A percentile compares a stretch with the other conserved stretches of the same genome.
Evolutionary conservation across 2,797 vertebrate species (phyloP).

Genomic region (Artibeus lituratus): DNA sequence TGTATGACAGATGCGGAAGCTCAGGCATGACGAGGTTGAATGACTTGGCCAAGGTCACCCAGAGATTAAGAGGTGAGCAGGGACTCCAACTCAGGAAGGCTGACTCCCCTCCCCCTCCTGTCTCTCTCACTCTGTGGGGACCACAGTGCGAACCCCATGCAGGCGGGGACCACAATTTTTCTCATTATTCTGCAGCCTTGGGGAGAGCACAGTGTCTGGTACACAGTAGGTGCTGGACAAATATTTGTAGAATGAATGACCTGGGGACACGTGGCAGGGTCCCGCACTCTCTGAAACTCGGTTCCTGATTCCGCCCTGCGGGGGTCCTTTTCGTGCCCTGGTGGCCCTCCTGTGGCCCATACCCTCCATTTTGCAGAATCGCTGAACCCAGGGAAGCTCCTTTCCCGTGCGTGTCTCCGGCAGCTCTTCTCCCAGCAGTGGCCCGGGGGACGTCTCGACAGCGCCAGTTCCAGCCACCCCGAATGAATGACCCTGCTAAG

Average conservation of each 20-base stretch:
- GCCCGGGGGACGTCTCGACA: slow-evolving; percentile 74
- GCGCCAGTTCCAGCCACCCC: slow-evolving; percentile 74
- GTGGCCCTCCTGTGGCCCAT: not conserved
- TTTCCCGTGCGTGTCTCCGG: accelerated
- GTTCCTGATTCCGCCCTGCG: not conserved
- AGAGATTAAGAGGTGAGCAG: not conserved
- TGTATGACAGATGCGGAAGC: not conserved
- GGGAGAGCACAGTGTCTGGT: not conserved
- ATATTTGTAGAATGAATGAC: not conserved
- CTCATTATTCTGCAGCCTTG: not conserved
- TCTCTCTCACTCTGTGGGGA: not conserved
- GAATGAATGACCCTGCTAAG: slow-evolving; percentile 84
- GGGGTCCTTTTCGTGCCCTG: not conserved
- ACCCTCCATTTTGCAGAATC: not conserved
- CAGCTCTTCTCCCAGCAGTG: slow-evolving; percentile 52
- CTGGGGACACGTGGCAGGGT: not conserved
- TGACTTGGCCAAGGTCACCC: not conserved
- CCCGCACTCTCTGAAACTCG: not conserved
- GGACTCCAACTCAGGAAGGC: not conserved
- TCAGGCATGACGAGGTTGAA: not conserved
- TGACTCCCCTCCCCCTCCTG: not conserved
- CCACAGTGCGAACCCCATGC: not conserved
- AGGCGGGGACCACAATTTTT: not conserved
- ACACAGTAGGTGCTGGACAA: not conserved
- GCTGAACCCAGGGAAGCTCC: not conserved